phyloP scores from a whole-genome alignment of 2,113 vertebrate genomes.

The Pantherophis guttatus region DNA sequence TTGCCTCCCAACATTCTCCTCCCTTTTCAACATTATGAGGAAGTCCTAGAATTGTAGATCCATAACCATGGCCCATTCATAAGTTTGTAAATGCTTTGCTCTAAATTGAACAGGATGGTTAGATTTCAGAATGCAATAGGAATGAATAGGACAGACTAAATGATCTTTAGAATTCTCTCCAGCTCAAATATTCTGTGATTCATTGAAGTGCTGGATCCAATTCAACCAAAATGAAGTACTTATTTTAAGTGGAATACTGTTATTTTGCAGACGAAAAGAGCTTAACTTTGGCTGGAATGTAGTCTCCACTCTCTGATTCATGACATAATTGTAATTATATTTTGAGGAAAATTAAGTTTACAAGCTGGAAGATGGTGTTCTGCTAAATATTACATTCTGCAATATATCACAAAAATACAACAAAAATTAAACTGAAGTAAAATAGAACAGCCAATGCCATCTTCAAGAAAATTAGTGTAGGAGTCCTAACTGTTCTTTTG shows the following conservation, averaged over 20 bases:
- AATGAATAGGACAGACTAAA: neutral
- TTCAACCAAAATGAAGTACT: neutral
- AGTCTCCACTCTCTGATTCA: neutral
- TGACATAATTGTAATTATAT: neutral
- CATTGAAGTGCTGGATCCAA: neutral
- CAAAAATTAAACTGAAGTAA: neutral
- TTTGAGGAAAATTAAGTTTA: neutral
- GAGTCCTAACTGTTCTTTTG: neutral
- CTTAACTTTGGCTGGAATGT: neutral
- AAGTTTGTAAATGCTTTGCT: neutral
- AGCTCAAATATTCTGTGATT: neutral
- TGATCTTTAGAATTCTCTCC: neutral
- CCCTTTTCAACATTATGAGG: neutral
- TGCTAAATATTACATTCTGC: neutral
- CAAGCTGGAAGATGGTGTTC: neutral
- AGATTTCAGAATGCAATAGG: neutral
- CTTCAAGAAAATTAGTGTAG: neutral
- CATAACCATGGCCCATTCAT: neutral
- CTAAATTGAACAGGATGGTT: neutral
- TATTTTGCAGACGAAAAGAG: neutral
- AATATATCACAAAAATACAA: neutral
- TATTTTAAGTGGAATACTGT: neutral
- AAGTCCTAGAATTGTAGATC: neutral
- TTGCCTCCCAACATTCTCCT: neutral
- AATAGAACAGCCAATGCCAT: neutral